Evolutionary conservation across 2,888 invertebrate species (phyloP).

Genomic region (Brenthis ino): DNA sequence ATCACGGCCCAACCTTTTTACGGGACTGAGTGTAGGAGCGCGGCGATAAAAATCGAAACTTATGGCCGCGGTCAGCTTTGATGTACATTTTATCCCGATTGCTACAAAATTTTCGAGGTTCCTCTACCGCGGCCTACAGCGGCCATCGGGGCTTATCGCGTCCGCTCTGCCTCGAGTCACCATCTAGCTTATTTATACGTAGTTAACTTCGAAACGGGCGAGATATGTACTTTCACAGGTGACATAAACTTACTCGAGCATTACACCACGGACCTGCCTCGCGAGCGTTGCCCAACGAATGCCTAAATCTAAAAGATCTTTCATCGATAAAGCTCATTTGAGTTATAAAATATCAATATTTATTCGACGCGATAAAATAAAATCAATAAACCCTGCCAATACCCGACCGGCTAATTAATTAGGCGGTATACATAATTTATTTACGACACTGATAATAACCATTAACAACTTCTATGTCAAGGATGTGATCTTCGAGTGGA

Average conservation of each 20-base stretch:
- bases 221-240: constrained; percentile 34
- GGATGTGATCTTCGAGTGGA: constrained; percentile 38
- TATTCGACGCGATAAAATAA: constrained; percentile 35
- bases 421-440: constrained; percentile 45
- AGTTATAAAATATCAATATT: constrained; percentile 50
- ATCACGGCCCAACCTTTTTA: constrained; percentile 71
- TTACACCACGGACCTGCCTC: constrained; percentile 22
- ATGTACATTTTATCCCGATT: constrained; percentile 60
- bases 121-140: constrained; percentile 16
- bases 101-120: constrained; percentile 52
- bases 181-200: constrained; percentile 35
- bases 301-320: constrained; percentile 18
- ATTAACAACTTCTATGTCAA: constrained; percentile 44
- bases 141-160: constrained; percentile 18
- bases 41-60: constrained; percentile 74
- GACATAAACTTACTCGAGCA: constrained; percentile 30
- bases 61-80: constrained; percentile 76
- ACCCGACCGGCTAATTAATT: constrained; percentile 43
- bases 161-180: constrained; percentile 6
- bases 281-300: constrained; percentile 18
- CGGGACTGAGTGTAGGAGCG: constrained; percentile 59
- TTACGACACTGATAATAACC: constrained; percentile 40
- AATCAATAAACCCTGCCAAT: constrained; percentile 46
- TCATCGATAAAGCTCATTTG: constrained; percentile 22
- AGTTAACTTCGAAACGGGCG: constrained; percentile 29